Percentiles rank a stretch among this genome's conserved stretches.
These are phyloP conservation scores for Scartelaos histophorus DNA, from an alignment of 2,113 vertebrate species.

Conservation along the genomic window DNA sequence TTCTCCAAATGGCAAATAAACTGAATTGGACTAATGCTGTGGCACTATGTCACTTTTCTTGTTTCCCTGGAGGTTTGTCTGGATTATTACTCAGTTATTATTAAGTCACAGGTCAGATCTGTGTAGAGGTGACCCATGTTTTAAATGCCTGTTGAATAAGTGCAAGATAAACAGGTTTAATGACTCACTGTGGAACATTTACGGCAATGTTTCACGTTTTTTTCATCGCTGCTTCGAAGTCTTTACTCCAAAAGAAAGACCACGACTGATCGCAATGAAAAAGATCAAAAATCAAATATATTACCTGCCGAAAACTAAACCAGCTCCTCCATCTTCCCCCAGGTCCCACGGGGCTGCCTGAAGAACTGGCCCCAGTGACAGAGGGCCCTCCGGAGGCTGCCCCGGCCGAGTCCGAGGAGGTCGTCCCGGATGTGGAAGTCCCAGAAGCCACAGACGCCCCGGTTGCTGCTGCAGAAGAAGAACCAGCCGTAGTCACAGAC, in stretches of 20 bases:
- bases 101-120: no score
- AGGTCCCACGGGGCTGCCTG: constrained; percentile 53
- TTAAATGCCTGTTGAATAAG: no score
- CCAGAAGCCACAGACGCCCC: neutral
- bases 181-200: no score
- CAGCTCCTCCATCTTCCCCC: neutral
- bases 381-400: neutral
- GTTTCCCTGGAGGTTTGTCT: no score
- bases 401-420: neutral
- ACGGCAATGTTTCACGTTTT: no score
- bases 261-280: no score
- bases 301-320: neutral
- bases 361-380: neutral
- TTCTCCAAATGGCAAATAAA: no score
- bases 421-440: neutral
- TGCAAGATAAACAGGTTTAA: no score
- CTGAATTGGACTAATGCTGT: no score
- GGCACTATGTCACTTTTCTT: no score
- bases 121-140: no score
- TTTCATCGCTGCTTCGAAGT: neutral
- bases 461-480: fast-evolving
- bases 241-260: neutral
- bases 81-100: no score
- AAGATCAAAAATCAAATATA: neutral
- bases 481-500: neutral